Percentiles rank a stretch among this genome's conserved stretches.
These are phyloP conservation scores for Rhodeus uyekii DNA, from an alignment of 2,797 vertebrate species.

Conservation along the genomic window DNA sequence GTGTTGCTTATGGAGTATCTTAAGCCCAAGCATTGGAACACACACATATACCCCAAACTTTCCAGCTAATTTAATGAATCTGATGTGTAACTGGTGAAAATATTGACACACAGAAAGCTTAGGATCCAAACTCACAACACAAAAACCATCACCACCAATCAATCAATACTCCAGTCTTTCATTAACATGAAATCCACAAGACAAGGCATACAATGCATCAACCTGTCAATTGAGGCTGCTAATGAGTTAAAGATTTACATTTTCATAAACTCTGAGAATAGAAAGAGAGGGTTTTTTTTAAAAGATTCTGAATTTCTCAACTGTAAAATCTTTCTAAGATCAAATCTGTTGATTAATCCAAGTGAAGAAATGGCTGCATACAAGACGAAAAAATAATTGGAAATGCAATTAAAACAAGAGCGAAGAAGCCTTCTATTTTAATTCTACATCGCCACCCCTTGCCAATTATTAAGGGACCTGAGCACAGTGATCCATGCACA, in stretches of 20 bases:
- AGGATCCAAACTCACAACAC: slow-evolving; percentile 36
- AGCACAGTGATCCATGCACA: slow-evolving; percentile 4
- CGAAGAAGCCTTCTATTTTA: neutral
- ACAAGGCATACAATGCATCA: slow-evolving; percentile 53
- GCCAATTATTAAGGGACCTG: slow-evolving; percentile 6
- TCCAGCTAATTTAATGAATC: slow-evolving; percentile 24
- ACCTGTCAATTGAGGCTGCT: slow-evolving; percentile 49
- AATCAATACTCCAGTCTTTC: slow-evolving; percentile 61
- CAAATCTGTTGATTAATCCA: slow-evolving; percentile 14
- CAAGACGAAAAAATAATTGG: slow-evolving; percentile 42
- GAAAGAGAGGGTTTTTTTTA: neutral
- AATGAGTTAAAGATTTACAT: slow-evolving; percentile 56
- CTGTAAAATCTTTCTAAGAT: neutral
- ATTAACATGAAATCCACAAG: slow-evolving; percentile 60
- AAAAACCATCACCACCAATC: slow-evolving; percentile 49
- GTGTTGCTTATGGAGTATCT: neutral
- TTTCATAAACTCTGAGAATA: slow-evolving; percentile 29
- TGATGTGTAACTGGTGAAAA: slow-evolving; percentile 43
- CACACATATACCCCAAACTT: neutral
- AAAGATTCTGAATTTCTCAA: neutral
- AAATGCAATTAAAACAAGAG: slow-evolving; percentile 41
- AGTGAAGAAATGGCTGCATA: neutral
- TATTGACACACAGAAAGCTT: slow-evolving; percentile 49
- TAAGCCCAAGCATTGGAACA: neutral
- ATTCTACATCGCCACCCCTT: slow-evolving; percentile 19